Conservation (phyloP, 2,797 vertebrate genomes). For the Premnoplex brunnescens region DNA sequence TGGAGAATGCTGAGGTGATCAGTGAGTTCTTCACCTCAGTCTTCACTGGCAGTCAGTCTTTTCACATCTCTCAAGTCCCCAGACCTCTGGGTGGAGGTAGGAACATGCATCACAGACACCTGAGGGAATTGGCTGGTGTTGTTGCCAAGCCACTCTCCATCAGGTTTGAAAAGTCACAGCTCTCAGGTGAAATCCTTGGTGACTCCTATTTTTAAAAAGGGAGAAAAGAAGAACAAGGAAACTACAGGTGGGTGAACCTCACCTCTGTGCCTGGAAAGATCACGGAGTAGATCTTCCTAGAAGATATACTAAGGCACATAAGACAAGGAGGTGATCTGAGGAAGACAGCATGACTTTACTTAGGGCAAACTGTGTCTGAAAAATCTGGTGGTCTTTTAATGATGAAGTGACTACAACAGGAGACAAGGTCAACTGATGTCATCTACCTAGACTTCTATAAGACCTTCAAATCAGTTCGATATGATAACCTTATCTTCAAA, state of each 20-base stretch:
- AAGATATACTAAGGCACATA: background rate
- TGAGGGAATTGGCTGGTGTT: background rate
- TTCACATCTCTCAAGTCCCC: background rate
- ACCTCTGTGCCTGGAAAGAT: background rate
- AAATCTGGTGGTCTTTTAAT: background rate
- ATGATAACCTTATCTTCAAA: background rate
- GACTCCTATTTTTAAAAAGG: background rate
- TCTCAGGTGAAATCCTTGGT: background rate
- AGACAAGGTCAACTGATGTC: background rate
- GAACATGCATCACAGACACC: no score
- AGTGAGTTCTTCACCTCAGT: background rate
- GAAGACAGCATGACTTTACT: background rate
- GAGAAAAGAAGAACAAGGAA: background rate
- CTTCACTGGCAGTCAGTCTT: background rate
- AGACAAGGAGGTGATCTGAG: background rate
- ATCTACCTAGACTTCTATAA: background rate
- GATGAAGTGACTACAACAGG: background rate
- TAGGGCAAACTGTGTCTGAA: background rate
- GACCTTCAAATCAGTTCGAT: background rate
- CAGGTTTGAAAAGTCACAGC: background rate
- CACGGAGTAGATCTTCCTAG: background rate
- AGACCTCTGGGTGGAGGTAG: accelerated
- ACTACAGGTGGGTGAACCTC: accelerated
- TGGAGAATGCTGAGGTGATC: background rate
- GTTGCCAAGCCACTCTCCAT: background rate